Conservation (phyloP, 1,140 invertebrate species). For the Ceratina calcarata region DNA sequence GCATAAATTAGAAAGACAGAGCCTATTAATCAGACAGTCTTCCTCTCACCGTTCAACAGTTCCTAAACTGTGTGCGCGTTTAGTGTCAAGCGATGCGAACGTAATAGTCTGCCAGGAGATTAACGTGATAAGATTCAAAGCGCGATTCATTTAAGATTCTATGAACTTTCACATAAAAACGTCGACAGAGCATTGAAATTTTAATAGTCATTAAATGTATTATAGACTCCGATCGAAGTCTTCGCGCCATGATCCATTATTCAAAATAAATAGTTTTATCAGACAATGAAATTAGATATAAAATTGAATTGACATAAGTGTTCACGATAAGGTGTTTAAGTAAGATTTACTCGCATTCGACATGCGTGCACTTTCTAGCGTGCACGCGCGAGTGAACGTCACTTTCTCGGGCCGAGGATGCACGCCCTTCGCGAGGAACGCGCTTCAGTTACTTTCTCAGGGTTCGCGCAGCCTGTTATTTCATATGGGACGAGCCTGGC, state of each 20-base stretch:
- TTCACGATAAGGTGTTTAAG: background rate
- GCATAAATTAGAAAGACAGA: conserved; percentile 11
- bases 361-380: conserved; percentile 26
- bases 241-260: too few species aligned
- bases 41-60: background rate
- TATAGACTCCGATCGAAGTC: too few species aligned
- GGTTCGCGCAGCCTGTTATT: background rate
- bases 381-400: conserved; percentile 2
- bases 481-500: background rate
- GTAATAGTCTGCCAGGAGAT: too few species aligned
- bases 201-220: too few species aligned
- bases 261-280: too few species aligned
- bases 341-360: background rate
- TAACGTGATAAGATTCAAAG: too few species aligned
- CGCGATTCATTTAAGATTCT: too few species aligned
- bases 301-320: background rate
- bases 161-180: too few species aligned
- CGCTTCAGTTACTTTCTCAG: conserved; percentile 15
- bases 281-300: too few species aligned
- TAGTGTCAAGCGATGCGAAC: too few species aligned
- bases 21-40: conserved; percentile 8
- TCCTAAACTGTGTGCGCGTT: background rate
- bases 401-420: conserved; percentile 9
- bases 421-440: conserved; percentile 18
- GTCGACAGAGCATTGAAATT: too few species aligned